phyloP scores from a whole-genome alignment of 2,888 invertebrate species.

The Tillus elongatus region DNA sequence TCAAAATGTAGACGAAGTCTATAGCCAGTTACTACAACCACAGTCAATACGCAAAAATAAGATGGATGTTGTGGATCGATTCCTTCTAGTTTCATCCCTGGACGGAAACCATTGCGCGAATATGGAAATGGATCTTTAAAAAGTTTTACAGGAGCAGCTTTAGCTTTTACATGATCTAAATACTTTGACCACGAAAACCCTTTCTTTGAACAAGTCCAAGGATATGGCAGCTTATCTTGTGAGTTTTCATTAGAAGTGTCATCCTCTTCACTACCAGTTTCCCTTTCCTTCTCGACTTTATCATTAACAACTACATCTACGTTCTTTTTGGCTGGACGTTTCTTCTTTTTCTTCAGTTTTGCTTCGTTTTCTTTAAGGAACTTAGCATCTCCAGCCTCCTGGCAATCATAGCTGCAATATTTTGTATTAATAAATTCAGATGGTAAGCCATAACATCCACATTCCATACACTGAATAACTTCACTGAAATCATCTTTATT shows the following conservation, averaged over 20 bases:
- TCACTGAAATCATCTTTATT: constrained; percentile 42
- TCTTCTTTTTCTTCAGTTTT: constrained; percentile 24
- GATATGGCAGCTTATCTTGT: constrained; percentile 45
- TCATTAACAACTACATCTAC: not conserved
- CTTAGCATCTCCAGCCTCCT: constrained; percentile 40
- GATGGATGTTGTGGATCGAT: constrained; percentile 89
- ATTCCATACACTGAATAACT: constrained; percentile 71
- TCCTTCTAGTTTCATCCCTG: constrained; percentile 87
- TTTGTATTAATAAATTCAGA: constrained; percentile 74
- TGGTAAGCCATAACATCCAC: constrained; percentile 76
- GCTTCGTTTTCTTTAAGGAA: constrained; percentile 30
- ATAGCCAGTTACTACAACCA: constrained; percentile 74
- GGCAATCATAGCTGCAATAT: constrained; percentile 66
- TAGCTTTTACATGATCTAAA: constrained; percentile 61
- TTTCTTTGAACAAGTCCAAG: constrained; percentile 62
- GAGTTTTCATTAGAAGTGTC: constrained; percentile 35
- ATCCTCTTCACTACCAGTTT: constrained; percentile 31
- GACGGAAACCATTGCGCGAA: constrained; percentile 64
- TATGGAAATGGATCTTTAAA: constrained; percentile 73
- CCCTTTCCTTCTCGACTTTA: constrained; percentile 23
- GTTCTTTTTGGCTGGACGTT: constrained; percentile 17
- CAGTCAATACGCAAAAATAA: constrained; percentile 78
- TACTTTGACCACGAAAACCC: constrained; percentile 74
- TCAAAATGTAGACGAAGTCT: constrained; percentile 84
- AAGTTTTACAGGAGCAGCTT: constrained; percentile 65